These are phyloP conservation scores for Penaeus japonicus DNA, from an alignment of 1,140 invertebrate genomes.

Conservation along the genomic window DNA sequence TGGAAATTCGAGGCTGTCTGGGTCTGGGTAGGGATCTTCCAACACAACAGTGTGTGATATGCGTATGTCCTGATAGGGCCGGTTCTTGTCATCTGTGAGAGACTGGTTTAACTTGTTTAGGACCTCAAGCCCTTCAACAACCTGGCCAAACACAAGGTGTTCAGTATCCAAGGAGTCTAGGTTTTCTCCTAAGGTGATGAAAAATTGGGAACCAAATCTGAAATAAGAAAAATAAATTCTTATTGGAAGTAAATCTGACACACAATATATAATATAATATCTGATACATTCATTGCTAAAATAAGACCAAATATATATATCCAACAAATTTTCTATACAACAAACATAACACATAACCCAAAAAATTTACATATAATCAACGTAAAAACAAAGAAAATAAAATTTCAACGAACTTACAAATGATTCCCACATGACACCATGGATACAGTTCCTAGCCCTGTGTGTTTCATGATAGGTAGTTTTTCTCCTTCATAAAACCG, in stretches of 20 bases:
- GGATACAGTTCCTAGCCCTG: conserved; percentile 84
- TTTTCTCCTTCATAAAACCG: conserved; percentile 92
- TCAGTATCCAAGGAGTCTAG: conserved; percentile 90
- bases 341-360: background rate
- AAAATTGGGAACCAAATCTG: conserved; percentile 94
- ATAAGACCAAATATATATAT: background rate
- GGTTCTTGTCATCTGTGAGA: conserved; percentile 88
- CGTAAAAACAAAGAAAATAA: background rate
- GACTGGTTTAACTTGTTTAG: conserved; percentile 90
- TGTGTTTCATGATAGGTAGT: conserved; percentile 90
- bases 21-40: conserved; percentile 96
- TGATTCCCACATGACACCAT: conserved; percentile 95
- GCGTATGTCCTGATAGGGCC: conserved; percentile 94
- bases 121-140: conserved; percentile 90
- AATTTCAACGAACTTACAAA: conserved; percentile 69
- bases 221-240: conserved; percentile 23
- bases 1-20: conserved; percentile 78
- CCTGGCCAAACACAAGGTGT: conserved; percentile 97
- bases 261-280: background rate
- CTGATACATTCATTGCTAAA: background rate
- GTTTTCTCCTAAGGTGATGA: conserved; percentile 89
- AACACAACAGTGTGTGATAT: conserved; percentile 97
- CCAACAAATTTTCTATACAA: background rate
- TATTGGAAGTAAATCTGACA: background rate
- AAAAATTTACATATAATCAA: background rate